Percentiles rank a stretch among this genome's conserved stretches.
Conservation (phyloP, 2,113 vertebrate genomes). For the Callipepla squamata region DNA sequence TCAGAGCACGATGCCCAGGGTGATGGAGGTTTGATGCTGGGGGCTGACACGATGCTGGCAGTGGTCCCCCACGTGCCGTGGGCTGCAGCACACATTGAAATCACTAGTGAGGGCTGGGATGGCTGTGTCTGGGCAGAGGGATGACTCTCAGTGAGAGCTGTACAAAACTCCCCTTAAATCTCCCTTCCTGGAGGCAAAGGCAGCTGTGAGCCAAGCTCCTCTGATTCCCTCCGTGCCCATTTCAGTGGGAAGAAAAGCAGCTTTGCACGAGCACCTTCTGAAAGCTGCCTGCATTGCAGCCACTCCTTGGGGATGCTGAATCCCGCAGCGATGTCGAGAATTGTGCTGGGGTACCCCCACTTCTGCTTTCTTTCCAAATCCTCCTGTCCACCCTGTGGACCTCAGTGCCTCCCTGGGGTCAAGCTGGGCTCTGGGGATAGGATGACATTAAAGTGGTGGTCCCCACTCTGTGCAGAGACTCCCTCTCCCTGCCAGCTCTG, state of each 20-base stretch:
- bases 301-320: background rate
- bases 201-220: background rate
- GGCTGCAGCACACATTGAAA: background rate
- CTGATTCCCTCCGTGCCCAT: fast-evolving
- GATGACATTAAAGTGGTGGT: background rate
- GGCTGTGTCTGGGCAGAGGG: background rate
- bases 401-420: fast-evolving
- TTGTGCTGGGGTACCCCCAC: background rate
- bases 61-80: background rate
- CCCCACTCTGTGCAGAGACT: background rate
- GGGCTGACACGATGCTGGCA: background rate
- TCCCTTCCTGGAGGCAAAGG: background rate
- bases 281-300: slow-evolving; percentile 5
- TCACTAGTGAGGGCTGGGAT: fast-evolving
- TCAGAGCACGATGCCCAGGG: background rate
- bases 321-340: background rate
- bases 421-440: background rate
- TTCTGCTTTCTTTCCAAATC: background rate
- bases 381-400: background rate
- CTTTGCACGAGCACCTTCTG: background rate
- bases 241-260: background rate
- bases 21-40: background rate
- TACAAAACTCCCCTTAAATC: background rate
- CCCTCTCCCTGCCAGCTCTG: slow-evolving; percentile 2
- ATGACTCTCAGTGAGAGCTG: background rate